A percentile compares a stretch with the other conserved stretches of the same genome.
phyloP scores from a whole-genome alignment of 2,888 invertebrate genomes.

The Pterobdella sp. region DNA sequence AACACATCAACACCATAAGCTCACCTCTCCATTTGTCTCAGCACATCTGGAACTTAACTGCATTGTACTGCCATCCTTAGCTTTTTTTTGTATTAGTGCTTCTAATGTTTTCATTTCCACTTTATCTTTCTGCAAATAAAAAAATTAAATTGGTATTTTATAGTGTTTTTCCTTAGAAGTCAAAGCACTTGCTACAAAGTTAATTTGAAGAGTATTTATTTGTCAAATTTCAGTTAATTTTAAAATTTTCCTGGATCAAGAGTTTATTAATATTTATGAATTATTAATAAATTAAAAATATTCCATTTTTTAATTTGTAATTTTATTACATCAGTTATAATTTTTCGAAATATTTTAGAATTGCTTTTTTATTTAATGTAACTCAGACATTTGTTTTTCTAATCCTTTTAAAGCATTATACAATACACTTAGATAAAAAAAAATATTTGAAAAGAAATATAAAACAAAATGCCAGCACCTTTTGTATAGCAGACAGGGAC shows the following conservation, averaged over 20 bases:
- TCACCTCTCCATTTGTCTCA: conserved; percentile 49
- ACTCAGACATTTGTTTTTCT: no score
- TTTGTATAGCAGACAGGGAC: conserved; percentile 35
- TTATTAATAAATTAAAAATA: no score
- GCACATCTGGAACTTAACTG: conserved; percentile 46
- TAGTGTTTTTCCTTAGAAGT: no score
- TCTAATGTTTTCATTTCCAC: conserved; percentile 47
- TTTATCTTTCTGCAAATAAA: conserved; percentile 42
- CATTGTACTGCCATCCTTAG: conserved; percentile 43
- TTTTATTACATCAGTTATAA: no score
- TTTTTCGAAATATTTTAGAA: no score
- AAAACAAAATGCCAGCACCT: conserved; percentile 26
- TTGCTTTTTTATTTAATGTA: no score
- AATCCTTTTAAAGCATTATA: background rate
- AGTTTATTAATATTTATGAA: no score
- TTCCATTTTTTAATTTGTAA: no score
- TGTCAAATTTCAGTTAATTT: no score
- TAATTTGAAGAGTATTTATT: no score
- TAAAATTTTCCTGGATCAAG: no score
- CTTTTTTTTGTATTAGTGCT: conserved; percentile 43
- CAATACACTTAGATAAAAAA: background rate
- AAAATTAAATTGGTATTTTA: background rate
- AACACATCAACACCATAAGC: background rate
- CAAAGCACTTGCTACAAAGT: no score
- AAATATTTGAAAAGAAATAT: background rate